Evolutionary conservation across 2,113 vertebrate genomes (phyloP).

Genomic region (Hippocampus zosterae): DNA sequence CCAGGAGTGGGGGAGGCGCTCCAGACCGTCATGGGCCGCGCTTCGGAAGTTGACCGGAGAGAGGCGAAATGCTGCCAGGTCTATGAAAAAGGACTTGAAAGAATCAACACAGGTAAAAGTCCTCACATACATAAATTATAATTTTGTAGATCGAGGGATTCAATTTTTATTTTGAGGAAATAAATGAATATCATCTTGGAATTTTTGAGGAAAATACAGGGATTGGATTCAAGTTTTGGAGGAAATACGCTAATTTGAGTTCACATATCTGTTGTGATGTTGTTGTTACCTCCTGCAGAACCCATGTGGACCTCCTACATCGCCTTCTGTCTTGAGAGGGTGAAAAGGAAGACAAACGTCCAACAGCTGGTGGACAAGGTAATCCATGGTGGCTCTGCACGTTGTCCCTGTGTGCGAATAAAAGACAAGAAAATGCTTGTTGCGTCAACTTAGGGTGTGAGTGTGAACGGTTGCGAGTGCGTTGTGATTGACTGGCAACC

Average conservation of each 20-base stretch:
- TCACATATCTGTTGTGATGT: not conserved
- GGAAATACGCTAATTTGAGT: not conserved
- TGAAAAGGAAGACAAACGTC: slow-evolving; percentile 86
- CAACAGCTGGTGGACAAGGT: slow-evolving; percentile 81
- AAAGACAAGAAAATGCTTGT: not conserved
- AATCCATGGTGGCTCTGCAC: slow-evolving; percentile 4
- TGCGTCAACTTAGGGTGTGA: not conserved
- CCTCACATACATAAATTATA: not conserved
- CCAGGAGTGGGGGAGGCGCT: slow-evolving; percentile 52
- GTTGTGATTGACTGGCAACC: not conserved
- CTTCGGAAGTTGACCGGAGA: slow-evolving; percentile 66
- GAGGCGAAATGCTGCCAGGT: slow-evolving; percentile 84
- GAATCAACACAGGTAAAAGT: slow-evolving; percentile 76
- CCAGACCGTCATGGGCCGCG: slow-evolving; percentile 71
- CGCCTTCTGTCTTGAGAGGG: slow-evolving; percentile 82
- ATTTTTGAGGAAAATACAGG: too few species aligned
- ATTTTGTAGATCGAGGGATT: too few species aligned
- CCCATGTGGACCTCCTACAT: slow-evolving; percentile 89
- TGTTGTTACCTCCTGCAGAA: slow-evolving; percentile 65
- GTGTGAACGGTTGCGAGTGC: not conserved
- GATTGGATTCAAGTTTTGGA: not conserved
- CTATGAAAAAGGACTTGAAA: slow-evolving; percentile 84
- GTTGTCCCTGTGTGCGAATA: not conserved
- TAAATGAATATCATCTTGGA: not conserved
- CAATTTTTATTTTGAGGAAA: not conserved